Evolutionary conservation across 2,113 vertebrate species (phyloP).

Genomic region (Cromileptes altivelis): DNA sequence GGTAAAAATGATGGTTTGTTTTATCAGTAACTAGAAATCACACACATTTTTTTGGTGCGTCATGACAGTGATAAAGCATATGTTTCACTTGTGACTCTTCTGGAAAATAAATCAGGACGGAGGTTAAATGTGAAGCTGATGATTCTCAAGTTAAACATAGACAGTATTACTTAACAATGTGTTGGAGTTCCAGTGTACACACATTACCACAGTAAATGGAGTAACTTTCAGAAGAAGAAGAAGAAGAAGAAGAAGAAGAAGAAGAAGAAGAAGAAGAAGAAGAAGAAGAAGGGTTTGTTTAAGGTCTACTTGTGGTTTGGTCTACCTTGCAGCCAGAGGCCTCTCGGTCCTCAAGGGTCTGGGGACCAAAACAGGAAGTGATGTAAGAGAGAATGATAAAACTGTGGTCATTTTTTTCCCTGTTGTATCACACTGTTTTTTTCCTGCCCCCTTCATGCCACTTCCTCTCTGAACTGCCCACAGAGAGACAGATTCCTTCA

Average conservation of each 20-base stretch:
- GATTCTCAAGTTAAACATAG: not conserved
- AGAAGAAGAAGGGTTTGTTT: not conserved
- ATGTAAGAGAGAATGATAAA: constrained; percentile 37
- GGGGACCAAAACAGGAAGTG: constrained; percentile 32
- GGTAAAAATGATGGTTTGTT: not conserved
- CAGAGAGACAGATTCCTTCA: not conserved
- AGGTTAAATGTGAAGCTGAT: not conserved
- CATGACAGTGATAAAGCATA: not conserved
- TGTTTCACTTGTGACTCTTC: not conserved
- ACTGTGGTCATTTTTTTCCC: constrained; percentile 17
- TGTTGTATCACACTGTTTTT: constrained; percentile 37
- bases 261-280: not conserved
- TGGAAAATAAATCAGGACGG: not conserved
- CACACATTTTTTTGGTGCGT: not conserved
- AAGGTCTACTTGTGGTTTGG: not conserved
- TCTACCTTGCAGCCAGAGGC: not conserved
- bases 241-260: not conserved
- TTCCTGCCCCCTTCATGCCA: constrained; percentile 21
- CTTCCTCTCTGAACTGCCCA: not conserved
- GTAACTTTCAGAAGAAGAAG: not conserved
- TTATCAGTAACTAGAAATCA: not conserved
- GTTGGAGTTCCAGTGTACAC: not conserved
- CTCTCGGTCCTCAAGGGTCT: not conserved
- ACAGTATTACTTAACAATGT: not conserved
- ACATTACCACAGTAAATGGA: not conserved